phyloP scores from a whole-genome alignment of 2,113 vertebrate species.

The Petromus typicus region DNA sequence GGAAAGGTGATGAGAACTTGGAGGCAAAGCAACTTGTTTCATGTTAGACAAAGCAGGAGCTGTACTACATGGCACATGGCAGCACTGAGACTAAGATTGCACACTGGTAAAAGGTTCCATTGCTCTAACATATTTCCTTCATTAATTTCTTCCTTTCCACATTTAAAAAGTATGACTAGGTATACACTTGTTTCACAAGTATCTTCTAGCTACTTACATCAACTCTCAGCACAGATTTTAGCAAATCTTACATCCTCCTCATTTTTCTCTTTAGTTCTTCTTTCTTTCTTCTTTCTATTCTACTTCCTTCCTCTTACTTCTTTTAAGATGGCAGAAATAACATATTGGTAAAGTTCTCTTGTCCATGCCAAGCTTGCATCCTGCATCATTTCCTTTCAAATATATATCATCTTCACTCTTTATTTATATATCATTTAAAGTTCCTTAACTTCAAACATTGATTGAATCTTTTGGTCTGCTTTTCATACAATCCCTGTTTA shows the following conservation, averaged over 20 bases:
- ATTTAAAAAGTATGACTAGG: conserved; percentile 14
- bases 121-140: background rate
- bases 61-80: accelerated
- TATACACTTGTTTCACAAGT: background rate
- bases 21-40: background rate
- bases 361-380: background rate
- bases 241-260: background rate
- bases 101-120: background rate
- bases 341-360: background rate
- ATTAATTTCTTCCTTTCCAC: conserved; percentile 32
- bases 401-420: background rate
- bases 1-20: background rate
- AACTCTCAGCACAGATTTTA: background rate
- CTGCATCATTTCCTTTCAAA: background rate
- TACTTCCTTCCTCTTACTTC: background rate
- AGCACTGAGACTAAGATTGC: background rate
- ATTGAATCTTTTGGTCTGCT: conserved; percentile 32
- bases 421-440: conserved; percentile 49
- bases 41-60: background rate
- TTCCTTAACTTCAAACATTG: conserved; percentile 59
- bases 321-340: background rate
- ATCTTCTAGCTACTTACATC: background rate
- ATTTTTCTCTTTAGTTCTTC: background rate
- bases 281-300: background rate
- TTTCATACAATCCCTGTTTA: conserved; percentile 30